phyloP scores from a whole-genome alignment of 2,888 invertebrate species.

The Gnatocerus cornutus region DNA sequence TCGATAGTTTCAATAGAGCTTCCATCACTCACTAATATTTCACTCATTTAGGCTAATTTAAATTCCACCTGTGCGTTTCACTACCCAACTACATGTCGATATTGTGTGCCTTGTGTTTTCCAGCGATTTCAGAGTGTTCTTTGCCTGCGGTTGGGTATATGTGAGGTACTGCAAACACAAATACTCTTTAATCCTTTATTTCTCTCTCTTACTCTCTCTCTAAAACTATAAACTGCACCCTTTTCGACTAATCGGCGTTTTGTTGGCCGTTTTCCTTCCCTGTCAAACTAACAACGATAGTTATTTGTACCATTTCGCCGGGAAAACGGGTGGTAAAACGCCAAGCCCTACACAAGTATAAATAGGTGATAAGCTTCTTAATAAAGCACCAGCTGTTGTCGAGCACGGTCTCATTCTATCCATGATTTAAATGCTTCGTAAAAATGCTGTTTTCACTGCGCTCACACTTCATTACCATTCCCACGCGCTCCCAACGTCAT shows the following conservation, averaged over 20 bases:
- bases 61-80: conserved; percentile 52
- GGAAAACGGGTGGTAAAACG: conserved; percentile 56
- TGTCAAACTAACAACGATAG: conserved; percentile 12
- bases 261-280: conserved; percentile 12
- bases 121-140: conserved; percentile 88
- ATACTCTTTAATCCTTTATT: conserved; percentile 40
- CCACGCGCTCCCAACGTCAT: conserved; percentile 47
- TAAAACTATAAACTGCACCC: conserved; percentile 36
- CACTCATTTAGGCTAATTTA: conserved; percentile 56
- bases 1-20: conserved; percentile 45
- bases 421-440: conserved; percentile 56
- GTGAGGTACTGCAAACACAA: conserved; percentile 80
- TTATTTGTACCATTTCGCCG: conserved; percentile 8
- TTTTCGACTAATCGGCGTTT: conserved; percentile 40
- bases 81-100: conserved; percentile 57
- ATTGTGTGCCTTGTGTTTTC: conserved; percentile 71
- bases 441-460: conserved; percentile 48
- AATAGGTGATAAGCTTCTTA: conserved; percentile 62
- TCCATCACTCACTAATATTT: conserved; percentile 56
- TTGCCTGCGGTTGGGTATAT: conserved; percentile 90
- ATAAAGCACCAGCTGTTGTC: conserved; percentile 62
- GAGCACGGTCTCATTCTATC: conserved; percentile 61
- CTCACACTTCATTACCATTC: conserved; percentile 54
- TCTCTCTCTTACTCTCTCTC: conserved; percentile 34
- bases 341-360: conserved; percentile 57